Base-by-base conservation (phyloP, 2,113 vertebrate species). In the Aptenodytes forsteri region DNA sequence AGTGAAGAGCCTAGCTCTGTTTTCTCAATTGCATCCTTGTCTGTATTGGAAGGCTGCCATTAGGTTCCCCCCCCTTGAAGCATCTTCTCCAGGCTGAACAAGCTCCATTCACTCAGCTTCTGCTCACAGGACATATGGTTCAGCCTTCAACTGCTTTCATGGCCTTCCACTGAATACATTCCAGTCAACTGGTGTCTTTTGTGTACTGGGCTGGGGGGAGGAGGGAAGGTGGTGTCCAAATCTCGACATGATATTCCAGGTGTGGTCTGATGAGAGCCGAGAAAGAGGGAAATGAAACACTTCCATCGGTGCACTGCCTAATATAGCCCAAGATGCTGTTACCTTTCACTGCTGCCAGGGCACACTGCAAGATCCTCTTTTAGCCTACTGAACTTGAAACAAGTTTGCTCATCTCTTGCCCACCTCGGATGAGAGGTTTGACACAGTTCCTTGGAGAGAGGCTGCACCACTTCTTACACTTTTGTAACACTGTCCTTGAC, bases 91-190 rank as follows among this genome's bases (percentile, higher is more conserved):
- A 66, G 42, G 23, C 49, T 42, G 36, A 87, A 77, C 11, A 78
- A 70, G 36, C 6, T 49, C 42, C 38, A 7, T 66, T 83, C 18
- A 14, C n/a, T 64, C 70, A 11, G 20, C 25, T 49, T 72, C 36
- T 88, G 76, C 8, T 7, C n/a, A 47, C 27, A 65, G 18, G 16
- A 52, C 8, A 30, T 1, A 36, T 0, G 0, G 10, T 83, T 86
- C 52, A 21, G 11, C 32, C 59, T 62, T 58, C 23, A 73, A 4
- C 4, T 21, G 12, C 12, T 83, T 59, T 40, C n/a, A 16, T 73
- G 32, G 15, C 36, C 49, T 32, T 65, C 13, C 42, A 30, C 1
- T 49, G 50, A 78, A 49, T 8, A 47, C 16, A 54, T 58, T 84
- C 25, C 59, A 40, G 64, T 32, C 40, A 38, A 34, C 42, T 13